Evolutionary conservation across 2,797 vertebrate species (phyloP).

Genomic region (Hippocampus kuda): DNA sequence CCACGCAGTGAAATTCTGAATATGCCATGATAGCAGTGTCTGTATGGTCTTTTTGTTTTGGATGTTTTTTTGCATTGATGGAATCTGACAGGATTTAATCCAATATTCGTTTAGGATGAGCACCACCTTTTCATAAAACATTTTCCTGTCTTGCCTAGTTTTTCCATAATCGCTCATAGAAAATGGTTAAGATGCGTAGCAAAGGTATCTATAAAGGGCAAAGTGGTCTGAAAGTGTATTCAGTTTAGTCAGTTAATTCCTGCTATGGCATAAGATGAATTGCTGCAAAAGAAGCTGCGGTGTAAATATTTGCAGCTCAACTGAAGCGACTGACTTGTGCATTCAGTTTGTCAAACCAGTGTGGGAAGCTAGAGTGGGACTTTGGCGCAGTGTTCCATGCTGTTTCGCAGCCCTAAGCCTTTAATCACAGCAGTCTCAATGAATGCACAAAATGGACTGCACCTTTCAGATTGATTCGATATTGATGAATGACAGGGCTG

Average conservation of each 20-base stretch:
- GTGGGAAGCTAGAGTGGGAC: constrained; percentile 37
- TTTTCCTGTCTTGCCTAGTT: neutral
- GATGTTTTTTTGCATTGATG: neutral
- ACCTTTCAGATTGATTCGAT: constrained; percentile 55
- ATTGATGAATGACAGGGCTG: constrained; percentile 50
- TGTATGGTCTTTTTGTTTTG: neutral
- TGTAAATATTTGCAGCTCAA: constrained; percentile 58
- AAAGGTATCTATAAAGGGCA: neutral
- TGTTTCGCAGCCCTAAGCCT: constrained; percentile 54
- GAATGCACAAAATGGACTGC: constrained; percentile 50
- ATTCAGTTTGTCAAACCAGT: constrained; percentile 47
- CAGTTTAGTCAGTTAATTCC: constrained; percentile 33
- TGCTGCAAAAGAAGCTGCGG: constrained; percentile 44
- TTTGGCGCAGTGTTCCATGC: constrained; percentile 21
- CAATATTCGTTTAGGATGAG: neutral
- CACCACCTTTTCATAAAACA: neutral
- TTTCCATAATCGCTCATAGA: neutral
- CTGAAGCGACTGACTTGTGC: constrained; percentile 48
- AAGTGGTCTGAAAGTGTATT: neutral
- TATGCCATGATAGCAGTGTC: neutral
- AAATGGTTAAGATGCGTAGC: neutral
- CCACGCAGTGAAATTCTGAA: neutral
- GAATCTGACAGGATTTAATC: neutral
- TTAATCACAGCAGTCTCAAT: constrained; percentile 51
- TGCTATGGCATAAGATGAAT: constrained; percentile 54